phyloP scores from a whole-genome alignment of 1,140 invertebrate species.

The Macrobrachium nipponense region DNA sequence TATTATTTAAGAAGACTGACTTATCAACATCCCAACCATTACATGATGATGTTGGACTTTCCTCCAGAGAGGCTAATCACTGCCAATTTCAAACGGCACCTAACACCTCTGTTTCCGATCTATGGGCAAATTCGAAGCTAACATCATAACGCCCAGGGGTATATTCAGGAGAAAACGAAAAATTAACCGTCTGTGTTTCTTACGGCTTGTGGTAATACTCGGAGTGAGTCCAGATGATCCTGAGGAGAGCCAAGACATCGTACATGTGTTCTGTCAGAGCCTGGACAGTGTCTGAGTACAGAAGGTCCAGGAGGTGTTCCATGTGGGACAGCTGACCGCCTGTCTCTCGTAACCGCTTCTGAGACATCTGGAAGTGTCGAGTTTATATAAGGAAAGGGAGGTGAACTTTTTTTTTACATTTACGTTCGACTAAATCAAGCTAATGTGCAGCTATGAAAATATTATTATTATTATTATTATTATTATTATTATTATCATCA shows the following conservation, averaged over 20 bases:
- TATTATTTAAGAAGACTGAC: too few relatives aligned
- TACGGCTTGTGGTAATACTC: constrained; percentile 49
- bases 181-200: neutral
- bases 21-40: too few relatives aligned
- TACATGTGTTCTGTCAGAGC: constrained; percentile 55
- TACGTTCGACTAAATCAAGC: neutral
- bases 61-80: too few relatives aligned
- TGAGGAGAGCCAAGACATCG: constrained; percentile 36
- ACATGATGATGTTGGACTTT: too few relatives aligned
- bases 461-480: too few relatives aligned
- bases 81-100: too few relatives aligned
- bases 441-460: neutral
- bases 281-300: constrained; percentile 45
- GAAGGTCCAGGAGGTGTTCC: constrained; percentile 34
- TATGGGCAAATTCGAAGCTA: too few relatives aligned
- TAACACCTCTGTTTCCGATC: too few relatives aligned
- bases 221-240: constrained; percentile 54
- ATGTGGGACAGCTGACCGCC: constrained; percentile 47
- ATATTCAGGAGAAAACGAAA: too few relatives aligned
- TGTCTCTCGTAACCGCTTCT: constrained; percentile 32
- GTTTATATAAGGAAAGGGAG: too few relatives aligned
- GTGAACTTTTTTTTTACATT: neutral
- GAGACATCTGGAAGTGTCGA: constrained; percentile 17
- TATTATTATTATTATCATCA: too few relatives aligned
- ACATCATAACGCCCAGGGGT: too few relatives aligned